Percentiles rank a stretch among this genome's conserved stretches.
Conservation (phyloP, 2,113 vertebrate genomes). For the Ammodytes dubius region DNA sequence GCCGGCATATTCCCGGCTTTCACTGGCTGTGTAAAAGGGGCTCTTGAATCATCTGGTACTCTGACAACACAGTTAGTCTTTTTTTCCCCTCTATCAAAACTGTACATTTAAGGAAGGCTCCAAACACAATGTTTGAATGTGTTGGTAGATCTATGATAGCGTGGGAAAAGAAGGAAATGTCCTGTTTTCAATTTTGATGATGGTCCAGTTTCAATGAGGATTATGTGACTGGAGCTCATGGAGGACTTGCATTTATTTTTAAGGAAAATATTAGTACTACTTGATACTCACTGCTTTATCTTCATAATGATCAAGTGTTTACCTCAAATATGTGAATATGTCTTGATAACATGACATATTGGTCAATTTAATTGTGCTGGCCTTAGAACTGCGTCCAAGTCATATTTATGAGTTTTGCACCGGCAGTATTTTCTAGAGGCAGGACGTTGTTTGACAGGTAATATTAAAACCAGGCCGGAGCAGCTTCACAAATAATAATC, state of each 20-base stretch:
- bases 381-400: neutral
- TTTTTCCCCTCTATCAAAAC: neutral
- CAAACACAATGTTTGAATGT: neutral
- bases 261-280: neutral
- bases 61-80: neutral
- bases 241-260: too few relatives aligned
- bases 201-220: neutral
- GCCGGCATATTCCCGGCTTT: too few relatives aligned
- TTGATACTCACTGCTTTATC: neutral
- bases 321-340: neutral
- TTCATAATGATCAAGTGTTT: neutral
- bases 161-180: neutral
- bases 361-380: conserved; percentile 7
- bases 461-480: conserved; percentile 33
- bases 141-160: neutral
- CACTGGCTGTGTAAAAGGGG: conserved; percentile 4
- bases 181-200: neutral
- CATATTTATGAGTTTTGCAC: neutral
- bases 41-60: neutral
- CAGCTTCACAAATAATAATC: conserved; percentile 11
- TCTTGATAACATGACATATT: neutral
- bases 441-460: conserved; percentile 40
- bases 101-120: neutral
- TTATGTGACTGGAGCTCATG: neutral
- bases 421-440: neutral